A percentile compares a stretch with the other conserved stretches of the same genome.
These are phyloP conservation scores for Callyntrura guangdongensis DNA, from an alignment of 2,888 invertebrate species.

Conservation along the genomic window DNA sequence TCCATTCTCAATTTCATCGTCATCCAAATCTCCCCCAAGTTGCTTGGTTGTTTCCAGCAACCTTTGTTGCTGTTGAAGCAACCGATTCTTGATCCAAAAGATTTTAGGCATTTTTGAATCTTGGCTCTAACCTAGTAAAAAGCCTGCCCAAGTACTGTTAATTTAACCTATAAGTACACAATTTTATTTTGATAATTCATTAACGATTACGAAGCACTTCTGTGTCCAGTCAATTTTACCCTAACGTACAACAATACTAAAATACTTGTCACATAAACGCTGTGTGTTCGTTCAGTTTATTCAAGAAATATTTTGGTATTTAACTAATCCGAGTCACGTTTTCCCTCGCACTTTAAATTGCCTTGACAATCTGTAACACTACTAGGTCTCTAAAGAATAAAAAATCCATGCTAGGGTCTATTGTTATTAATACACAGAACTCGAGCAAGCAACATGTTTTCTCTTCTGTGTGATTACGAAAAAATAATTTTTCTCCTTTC, in stretches of 20 bases:
- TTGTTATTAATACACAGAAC: slow-evolving; percentile 11
- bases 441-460: slow-evolving; percentile 57
- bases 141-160: slow-evolving; percentile 9
- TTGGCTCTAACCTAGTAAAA: neutral
- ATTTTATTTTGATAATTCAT: no score
- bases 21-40: slow-evolving; percentile 79
- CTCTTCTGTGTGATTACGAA: slow-evolving; percentile 56
- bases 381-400: neutral
- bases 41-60: slow-evolving; percentile 94
- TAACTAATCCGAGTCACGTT: neutral
- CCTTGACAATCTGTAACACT: neutral
- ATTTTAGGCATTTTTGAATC: slow-evolving; percentile 94
- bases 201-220: no score
- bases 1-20: slow-evolving; percentile 78
- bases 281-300: no score
- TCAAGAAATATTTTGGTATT: no score
- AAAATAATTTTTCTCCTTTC: slow-evolving; percentile 61
- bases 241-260: no score
- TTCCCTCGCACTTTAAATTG: neutral
- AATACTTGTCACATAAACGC: no score
- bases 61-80: slow-evolving; percentile 96
- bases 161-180: neutral
- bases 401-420: neutral
- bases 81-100: slow-evolving; percentile 95
- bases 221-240: no score